phyloP scores from a whole-genome alignment of 2,888 invertebrate species.

The Geophilus truncorum region DNA sequence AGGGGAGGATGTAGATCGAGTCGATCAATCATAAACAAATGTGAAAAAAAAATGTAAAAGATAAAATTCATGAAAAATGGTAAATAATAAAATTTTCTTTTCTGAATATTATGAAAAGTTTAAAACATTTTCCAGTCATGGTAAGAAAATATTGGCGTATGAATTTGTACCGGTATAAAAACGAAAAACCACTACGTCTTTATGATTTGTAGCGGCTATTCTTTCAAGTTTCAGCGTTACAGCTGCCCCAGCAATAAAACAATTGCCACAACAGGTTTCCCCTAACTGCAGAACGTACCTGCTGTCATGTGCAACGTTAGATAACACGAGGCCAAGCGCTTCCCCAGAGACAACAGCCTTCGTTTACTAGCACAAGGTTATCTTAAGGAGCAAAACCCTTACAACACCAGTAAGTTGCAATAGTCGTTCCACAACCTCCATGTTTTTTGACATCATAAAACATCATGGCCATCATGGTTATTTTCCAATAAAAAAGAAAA shows the following conservation, averaged over 20 bases:
- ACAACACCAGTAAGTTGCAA: slow-evolving; percentile 3
- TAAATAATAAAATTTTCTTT: too few relatives aligned
- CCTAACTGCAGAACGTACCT: slow-evolving; percentile 4
- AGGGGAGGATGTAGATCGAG: background rate
- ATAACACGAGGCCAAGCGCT: slow-evolving; percentile 30
- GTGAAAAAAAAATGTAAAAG: background rate
- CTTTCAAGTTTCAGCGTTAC: slow-evolving; percentile 33
- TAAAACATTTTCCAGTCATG: background rate
- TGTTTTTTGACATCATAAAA: background rate
- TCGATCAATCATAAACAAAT: background rate
- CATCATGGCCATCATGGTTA: background rate
- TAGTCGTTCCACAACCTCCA: background rate
- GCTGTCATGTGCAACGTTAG: slow-evolving; percentile 33
- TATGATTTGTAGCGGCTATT: slow-evolving; percentile 33
- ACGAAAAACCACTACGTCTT: slow-evolving; percentile 22
- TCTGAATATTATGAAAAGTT: too few relatives aligned
- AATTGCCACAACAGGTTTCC: slow-evolving; percentile 35
- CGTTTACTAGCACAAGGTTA: slow-evolving; percentile 25
- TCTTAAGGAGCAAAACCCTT: slow-evolving; percentile 28
- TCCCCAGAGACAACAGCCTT: slow-evolving; percentile 28
- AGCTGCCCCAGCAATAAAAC: slow-evolving; percentile 35
- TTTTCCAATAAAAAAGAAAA: background rate
- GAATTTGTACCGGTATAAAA: background rate
- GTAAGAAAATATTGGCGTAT: background rate
- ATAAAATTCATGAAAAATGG: too few relatives aligned